These are phyloP conservation scores for Eulemur albifrons DNA, from an alignment of 2,797 vertebrate species.

Conservation along the genomic window DNA sequence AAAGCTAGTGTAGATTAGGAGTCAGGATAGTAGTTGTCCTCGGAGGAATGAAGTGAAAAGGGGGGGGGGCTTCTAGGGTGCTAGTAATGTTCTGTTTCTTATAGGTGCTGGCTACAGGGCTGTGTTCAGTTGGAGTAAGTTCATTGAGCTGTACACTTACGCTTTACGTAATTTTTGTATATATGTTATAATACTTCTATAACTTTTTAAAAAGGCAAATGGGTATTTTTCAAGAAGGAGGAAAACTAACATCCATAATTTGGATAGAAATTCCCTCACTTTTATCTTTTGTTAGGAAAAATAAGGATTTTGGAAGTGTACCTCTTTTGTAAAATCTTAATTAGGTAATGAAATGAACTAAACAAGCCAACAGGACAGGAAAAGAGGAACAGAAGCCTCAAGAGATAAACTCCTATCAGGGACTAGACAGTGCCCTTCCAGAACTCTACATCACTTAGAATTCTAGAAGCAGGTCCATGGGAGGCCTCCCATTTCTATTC, in stretches of 20 bases:
- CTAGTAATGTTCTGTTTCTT: neutral
- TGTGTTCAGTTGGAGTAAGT: neutral
- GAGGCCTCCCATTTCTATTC: neutral
- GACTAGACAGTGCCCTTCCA: too few species aligned
- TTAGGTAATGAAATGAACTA: neutral
- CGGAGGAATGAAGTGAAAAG: neutral
- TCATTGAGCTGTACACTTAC: neutral
- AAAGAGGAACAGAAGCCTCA: neutral
- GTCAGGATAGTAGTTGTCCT: neutral
- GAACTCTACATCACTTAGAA: neutral
- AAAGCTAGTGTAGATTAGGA: neutral
- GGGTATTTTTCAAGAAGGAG: neutral
- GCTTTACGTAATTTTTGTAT: neutral
- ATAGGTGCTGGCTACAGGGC: neutral
- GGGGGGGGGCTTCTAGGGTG: neutral
- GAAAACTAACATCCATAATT: neutral
- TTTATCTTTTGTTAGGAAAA: slow-evolving; percentile 28
- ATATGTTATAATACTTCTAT: neutral
- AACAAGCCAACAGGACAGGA: neutral
- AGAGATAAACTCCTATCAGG: neutral
- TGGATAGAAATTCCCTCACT: neutral
- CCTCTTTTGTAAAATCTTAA: slow-evolving; percentile 10
- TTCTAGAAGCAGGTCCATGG: neutral
- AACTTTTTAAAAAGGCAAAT: neutral
- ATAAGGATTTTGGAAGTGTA: neutral